A percentile compares a stretch with the other conserved stretches of the same genome.
Conservation (phyloP, 1,140 invertebrate species). For the Pomacea maculata region DNA sequence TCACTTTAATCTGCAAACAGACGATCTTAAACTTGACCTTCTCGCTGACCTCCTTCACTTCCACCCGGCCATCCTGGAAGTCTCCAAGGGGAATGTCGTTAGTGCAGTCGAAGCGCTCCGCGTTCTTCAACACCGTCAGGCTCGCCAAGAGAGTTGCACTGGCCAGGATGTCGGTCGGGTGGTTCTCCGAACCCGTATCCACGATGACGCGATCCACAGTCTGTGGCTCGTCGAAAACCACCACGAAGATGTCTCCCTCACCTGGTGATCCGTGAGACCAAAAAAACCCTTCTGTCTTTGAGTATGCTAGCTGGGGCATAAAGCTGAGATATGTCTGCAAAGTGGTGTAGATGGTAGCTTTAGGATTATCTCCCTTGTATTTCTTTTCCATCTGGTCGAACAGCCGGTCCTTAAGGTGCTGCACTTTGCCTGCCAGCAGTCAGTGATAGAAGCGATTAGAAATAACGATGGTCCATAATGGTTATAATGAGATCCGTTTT, state of each 20-base stretch:
- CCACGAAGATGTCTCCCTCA: constrained; percentile 32
- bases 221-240: constrained; percentile 46
- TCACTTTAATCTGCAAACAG: constrained; percentile 42
- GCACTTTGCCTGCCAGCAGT: constrained; percentile 82
- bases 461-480: no score
- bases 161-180: constrained; percentile 38
- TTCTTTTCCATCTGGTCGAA: constrained; percentile 41
- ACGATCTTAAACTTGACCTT: constrained; percentile 33
- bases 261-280: constrained; percentile 39
- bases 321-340: constrained; percentile 36
- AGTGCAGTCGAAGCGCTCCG: constrained; percentile 35
- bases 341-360: constrained; percentile 39
- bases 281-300: constrained; percentile 37
- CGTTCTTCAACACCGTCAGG: constrained; percentile 26
- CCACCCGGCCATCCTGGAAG: constrained; percentile 39
- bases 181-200: constrained; percentile 39
- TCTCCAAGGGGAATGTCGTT: constrained; percentile 36
- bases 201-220: constrained; percentile 36
- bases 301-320: constrained; percentile 36
- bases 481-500: neutral
- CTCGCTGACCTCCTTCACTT: constrained; percentile 24
- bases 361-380: constrained; percentile 47
- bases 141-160: constrained; percentile 36
- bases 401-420: constrained; percentile 82
- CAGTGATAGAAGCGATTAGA: no score